Percentiles rank a stretch among this genome's conserved stretches.
These are phyloP conservation scores for Cancer borealis DNA, from an alignment of 2,888 invertebrate species.

Conservation along the genomic window DNA sequence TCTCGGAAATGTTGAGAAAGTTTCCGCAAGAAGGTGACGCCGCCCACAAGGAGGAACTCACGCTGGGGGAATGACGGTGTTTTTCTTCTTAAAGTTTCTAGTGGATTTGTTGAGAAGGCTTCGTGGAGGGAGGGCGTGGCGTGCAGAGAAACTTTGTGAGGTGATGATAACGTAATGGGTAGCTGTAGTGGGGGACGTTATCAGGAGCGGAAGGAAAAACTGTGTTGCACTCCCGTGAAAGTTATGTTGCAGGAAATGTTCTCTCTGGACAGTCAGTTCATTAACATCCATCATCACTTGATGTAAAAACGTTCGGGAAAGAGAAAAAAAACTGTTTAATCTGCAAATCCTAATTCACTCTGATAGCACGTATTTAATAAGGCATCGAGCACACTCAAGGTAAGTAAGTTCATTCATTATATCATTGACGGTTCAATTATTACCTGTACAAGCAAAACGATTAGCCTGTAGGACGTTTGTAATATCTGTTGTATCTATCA, in stretches of 20 bases:
- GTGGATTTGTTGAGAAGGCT: background rate
- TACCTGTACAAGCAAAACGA: background rate
- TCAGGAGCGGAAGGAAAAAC: background rate
- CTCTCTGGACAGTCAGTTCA: background rate
- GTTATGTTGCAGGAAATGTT: background rate
- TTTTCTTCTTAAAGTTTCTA: background rate
- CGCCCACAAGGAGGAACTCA: background rate
- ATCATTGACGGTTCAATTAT: background rate
- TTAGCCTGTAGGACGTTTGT: background rate
- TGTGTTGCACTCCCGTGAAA: background rate
- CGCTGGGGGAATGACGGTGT: background rate
- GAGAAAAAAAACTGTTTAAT: background rate
- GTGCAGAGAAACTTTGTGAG: background rate
- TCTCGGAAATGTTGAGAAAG: constrained; percentile 16
- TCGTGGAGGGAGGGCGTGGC: background rate
- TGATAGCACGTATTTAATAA: background rate
- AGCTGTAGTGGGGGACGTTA: background rate
- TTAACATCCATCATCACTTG: background rate
- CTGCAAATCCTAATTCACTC: background rate
- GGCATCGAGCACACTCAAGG: background rate
- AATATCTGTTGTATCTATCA: background rate
- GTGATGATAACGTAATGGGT: background rate
- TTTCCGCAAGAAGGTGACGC: background rate
- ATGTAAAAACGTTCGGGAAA: background rate
- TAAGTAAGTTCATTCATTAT: background rate